Percentiles rank a stretch among this genome's conserved stretches.
phyloP scores from a whole-genome alignment of 2,113 vertebrate genomes.

The Daphoenositta chrysoptera region DNA sequence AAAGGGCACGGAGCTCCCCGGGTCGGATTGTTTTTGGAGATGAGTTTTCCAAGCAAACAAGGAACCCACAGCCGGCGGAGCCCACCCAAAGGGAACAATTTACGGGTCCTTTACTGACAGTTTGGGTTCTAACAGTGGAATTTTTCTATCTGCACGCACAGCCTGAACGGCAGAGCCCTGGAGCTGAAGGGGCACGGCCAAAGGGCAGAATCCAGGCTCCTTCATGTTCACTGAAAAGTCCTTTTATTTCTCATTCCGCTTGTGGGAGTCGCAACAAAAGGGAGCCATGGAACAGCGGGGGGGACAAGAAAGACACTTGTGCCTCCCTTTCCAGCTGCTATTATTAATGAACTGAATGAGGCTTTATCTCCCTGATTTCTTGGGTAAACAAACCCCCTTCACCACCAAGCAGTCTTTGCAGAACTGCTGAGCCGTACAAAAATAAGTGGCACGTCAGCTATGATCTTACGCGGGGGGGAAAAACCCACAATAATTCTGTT shows the following conservation, averaged over 20 bases:
- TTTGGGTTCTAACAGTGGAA: neutral
- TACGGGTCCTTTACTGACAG: neutral
- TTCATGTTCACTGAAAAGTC: neutral
- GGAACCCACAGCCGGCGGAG: neutral
- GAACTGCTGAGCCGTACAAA: neutral
- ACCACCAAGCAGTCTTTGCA: neutral
- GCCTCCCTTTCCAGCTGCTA: neutral
- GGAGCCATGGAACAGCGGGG: neutral
- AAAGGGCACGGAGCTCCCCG: accelerated
- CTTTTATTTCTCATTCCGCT: neutral
- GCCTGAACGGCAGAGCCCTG: neutral
- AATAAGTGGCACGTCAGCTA: neutral
- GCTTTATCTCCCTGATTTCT: neutral
- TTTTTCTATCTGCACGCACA: neutral
- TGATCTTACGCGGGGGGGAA: neutral
- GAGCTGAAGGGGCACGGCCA: neutral
- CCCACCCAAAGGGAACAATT: neutral
- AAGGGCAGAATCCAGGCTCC: neutral
- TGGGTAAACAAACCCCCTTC: neutral
- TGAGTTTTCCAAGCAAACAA: neutral
- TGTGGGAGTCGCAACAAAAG: constrained; percentile 12
- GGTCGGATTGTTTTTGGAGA: neutral
- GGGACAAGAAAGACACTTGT: neutral
- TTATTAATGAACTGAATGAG: constrained; percentile 17
- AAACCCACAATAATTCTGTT: neutral